Evolutionary conservation across 2,797 vertebrate genomes (phyloP).

Genomic region (Macropus fuliginosus): DNA sequence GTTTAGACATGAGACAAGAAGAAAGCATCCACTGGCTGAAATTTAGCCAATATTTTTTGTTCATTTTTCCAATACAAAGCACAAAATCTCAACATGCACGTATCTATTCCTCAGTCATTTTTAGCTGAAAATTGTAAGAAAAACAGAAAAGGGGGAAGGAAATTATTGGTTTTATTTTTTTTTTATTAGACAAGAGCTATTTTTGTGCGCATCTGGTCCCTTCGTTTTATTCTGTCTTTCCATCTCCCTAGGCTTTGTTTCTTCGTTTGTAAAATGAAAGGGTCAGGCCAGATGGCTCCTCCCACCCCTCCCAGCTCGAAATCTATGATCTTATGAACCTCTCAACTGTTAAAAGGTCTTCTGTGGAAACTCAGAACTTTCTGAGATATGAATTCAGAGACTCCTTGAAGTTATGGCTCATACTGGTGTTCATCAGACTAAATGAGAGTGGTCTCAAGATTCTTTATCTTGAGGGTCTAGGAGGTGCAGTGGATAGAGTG

Average conservation of each 20-base stretch:
- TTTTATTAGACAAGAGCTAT: not conserved
- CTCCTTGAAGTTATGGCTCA: not conserved
- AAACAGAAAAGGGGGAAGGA: not conserved
- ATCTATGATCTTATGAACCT: not conserved
- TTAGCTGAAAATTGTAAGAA: not conserved
- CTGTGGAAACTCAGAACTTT: not conserved
- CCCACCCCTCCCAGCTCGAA: not conserved
- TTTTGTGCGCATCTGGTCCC: not conserved
- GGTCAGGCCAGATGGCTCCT: not conserved
- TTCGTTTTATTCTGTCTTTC: not conserved
- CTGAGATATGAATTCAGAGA: not conserved
- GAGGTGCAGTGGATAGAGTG: not conserved
- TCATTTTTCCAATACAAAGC: conserved; percentile 67
- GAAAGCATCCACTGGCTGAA: conserved; percentile 64
- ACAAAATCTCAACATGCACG: not conserved
- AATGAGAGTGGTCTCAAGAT: not conserved
- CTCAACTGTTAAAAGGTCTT: not conserved
- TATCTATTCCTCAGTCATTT: not conserved
- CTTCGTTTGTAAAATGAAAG: not conserved
- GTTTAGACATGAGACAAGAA: conserved; percentile 67
- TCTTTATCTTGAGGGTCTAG: not conserved
- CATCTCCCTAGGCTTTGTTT: not conserved
- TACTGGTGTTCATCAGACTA: not conserved
- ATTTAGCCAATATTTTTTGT: conserved; percentile 58
- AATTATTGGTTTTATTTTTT: not conserved